Conservation (phyloP, 2,888 invertebrate genomes). For the Perdita meconis region DNA sequence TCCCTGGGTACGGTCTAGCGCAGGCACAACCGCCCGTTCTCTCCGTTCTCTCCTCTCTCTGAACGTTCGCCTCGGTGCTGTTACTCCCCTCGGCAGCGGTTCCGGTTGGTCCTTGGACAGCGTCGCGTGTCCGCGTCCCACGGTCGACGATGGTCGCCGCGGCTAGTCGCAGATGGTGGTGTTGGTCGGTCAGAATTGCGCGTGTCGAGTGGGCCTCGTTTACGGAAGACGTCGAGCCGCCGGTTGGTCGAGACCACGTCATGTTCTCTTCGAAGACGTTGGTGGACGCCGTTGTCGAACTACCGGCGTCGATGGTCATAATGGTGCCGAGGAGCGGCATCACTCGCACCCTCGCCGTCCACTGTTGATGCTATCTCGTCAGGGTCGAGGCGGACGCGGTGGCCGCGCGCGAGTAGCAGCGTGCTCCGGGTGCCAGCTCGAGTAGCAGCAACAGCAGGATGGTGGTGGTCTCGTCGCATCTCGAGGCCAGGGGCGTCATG, state of each 20-base stretch:
- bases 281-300: constrained; percentile 78
- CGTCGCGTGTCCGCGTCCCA: constrained; percentile 14
- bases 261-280: constrained; percentile 82
- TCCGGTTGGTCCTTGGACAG: constrained; percentile 16
- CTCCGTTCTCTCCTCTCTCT: neutral
- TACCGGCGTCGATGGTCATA: constrained; percentile 81
- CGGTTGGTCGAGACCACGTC: constrained; percentile 77
- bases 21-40: constrained; percentile 38
- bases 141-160: constrained; percentile 31
- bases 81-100: constrained; percentile 3
- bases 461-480: constrained; percentile 78
- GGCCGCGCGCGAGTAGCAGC: constrained; percentile 63
- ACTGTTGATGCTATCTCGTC: constrained; percentile 77
- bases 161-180: constrained; percentile 30
- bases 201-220: constrained; percentile 55
- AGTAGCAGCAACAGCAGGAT: constrained; percentile 74
- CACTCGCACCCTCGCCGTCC: constrained; percentile 80
- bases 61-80: neutral
- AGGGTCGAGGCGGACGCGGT: constrained; percentile 53
- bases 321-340: constrained; percentile 79
- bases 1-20: constrained; percentile 15
- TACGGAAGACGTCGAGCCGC: constrained; percentile 61
- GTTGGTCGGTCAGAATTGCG: constrained; percentile 43
- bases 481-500: constrained; percentile 79
- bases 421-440: constrained; percentile 71